Conservation (phyloP, 2,888 invertebrate species). For the Limulus polyphemus region DNA sequence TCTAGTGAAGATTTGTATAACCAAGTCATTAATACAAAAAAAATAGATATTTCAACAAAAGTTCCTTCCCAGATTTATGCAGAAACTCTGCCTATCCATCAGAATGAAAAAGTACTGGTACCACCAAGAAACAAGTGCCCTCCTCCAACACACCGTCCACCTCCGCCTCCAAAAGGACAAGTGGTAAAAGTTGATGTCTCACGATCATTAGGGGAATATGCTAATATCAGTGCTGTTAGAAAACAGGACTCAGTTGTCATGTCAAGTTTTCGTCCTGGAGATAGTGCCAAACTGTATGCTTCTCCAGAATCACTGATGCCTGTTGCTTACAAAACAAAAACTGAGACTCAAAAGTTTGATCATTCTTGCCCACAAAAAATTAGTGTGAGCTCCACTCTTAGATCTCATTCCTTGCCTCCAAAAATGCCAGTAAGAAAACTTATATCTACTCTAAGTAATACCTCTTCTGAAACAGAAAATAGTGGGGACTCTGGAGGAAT, state of each 20-base stretch:
- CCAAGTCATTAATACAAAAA: neutral
- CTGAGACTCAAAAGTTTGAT: constrained; percentile 6
- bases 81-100: constrained; percentile 21
- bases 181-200: constrained; percentile 25
- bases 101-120: constrained; percentile 10
- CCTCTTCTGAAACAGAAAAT: constrained; percentile 22
- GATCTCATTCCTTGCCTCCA: constrained; percentile 22
- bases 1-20: constrained; percentile 29
- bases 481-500: constrained; percentile 20
- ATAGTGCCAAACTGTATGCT: constrained; percentile 73
- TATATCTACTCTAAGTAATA: constrained; percentile 5
- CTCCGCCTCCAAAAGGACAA: constrained; percentile 59
- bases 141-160: constrained; percentile 69
- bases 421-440: constrained; percentile 8
- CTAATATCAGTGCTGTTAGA: constrained; percentile 35
- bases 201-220: constrained; percentile 32
- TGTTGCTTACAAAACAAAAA: constrained; percentile 41
- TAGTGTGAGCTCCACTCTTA: constrained; percentile 19
- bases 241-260: constrained; percentile 41
- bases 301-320: constrained; percentile 70
- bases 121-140: constrained; percentile 38
- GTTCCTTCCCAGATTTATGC: constrained; percentile 20
- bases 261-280: constrained; percentile 79
- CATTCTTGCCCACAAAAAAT: constrained; percentile 8
- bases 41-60: too few species aligned